Evolutionary conservation across 2,888 invertebrate genomes (phyloP).

Genomic region (Lycia hirtaria): DNA sequence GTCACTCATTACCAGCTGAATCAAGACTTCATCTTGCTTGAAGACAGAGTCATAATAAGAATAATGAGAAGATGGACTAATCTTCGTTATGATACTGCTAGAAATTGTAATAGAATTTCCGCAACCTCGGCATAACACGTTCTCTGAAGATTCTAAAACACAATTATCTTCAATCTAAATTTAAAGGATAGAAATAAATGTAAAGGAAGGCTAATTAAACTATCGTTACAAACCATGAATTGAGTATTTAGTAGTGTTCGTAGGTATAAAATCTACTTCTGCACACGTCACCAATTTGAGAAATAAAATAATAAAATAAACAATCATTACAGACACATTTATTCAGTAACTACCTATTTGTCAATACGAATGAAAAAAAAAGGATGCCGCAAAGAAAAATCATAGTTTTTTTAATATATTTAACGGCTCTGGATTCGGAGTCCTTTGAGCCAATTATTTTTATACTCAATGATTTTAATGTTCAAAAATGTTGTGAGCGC

Average conservation of each 20-base stretch:
- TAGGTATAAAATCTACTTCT: slow-evolving; percentile 21
- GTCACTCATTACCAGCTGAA: slow-evolving; percentile 60
- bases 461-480: no score
- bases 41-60: slow-evolving; percentile 63
- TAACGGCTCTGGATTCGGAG: no score
- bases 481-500: no score
- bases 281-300: slow-evolving; percentile 19
- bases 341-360: no score
- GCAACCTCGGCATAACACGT: slow-evolving; percentile 66
- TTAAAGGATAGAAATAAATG: background rate
- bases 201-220: background rate
- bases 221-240: slow-evolving; percentile 18
- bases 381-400: no score
- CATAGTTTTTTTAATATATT: no score
- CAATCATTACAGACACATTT: slow-evolving; percentile 27
- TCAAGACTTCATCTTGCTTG: slow-evolving; percentile 54
- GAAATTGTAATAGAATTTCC: slow-evolving; percentile 56
- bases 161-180: background rate
- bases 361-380: no score
- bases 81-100: slow-evolving; percentile 53
- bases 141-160: slow-evolving; percentile 50
- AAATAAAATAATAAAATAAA: slow-evolving; percentile 20
- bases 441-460: no score
- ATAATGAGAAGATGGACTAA: slow-evolving; percentile 51
- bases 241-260: slow-evolving; percentile 7